Conservation (phyloP, 1,140 invertebrate genomes). For the Eumaeus atala region DNA sequence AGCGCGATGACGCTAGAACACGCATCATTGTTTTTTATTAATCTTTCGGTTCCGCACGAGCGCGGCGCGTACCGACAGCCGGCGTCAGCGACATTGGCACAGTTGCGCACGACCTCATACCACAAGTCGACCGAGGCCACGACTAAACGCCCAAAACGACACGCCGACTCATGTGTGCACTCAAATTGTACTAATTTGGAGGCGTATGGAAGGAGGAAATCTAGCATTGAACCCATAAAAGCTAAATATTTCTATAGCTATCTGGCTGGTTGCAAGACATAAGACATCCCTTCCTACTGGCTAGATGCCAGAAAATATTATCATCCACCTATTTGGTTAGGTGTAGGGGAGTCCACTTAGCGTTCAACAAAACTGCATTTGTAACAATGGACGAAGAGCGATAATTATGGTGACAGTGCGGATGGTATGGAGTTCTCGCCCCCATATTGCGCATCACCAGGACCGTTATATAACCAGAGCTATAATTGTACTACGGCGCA, state of each 20-base stretch:
- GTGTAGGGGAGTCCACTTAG: too few species aligned
- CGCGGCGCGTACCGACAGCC: slow-evolving; percentile 43
- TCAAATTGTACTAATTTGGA: slow-evolving; percentile 2
- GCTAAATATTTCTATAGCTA: too few species aligned
- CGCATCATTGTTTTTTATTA: slow-evolving; percentile 34
- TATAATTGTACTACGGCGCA: slow-evolving; percentile 8
- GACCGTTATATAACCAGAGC: slow-evolving; percentile 1
- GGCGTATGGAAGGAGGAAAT: too few species aligned
- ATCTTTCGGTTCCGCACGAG: slow-evolving; percentile 55
- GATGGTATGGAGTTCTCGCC: background rate
- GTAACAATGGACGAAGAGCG: too few species aligned
- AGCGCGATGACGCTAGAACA: slow-evolving; percentile 21
- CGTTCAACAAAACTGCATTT: too few species aligned
- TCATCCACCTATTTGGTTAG: too few species aligned
- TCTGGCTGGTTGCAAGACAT: too few species aligned
- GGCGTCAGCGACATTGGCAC: slow-evolving; percentile 67
- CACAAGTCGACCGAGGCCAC: slow-evolving; percentile 56
- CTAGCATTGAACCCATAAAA: too few species aligned
- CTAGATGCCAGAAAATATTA: too few species aligned
- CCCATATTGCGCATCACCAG: background rate
- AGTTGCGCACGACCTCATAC: slow-evolving; percentile 60
- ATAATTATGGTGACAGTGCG: slow-evolving; percentile 1
- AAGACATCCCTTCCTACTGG: too few species aligned
- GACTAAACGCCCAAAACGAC: slow-evolving; percentile 58
- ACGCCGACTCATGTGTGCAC: slow-evolving; percentile 50